These are phyloP conservation scores for Xestia c-nigrum DNA, from an alignment of 2,888 invertebrate genomes.

Conservation along the genomic window DNA sequence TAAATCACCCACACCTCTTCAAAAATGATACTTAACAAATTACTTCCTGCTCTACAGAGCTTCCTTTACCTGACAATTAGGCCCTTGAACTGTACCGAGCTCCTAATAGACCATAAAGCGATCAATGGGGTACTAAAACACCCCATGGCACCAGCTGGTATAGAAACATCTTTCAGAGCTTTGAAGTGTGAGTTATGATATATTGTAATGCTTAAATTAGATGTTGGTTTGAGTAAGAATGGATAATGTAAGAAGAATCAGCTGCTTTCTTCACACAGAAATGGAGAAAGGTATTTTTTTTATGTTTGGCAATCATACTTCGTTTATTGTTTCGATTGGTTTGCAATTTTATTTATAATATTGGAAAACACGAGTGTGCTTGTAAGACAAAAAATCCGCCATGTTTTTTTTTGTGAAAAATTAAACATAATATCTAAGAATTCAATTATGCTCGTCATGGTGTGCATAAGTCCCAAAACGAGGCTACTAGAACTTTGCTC, in stretches of 20 bases:
- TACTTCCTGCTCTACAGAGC: conserved; percentile 71
- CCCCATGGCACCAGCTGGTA: conserved; percentile 72
- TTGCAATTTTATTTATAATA: not conserved
- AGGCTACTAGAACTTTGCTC: not conserved
- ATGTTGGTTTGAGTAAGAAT: not conserved
- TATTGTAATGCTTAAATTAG: conserved; percentile 6
- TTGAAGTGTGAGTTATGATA: conserved; percentile 27
- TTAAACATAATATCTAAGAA: not conserved
- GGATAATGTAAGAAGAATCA: not conserved
- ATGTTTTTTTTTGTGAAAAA: not conserved
- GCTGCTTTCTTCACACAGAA: conserved; percentile 1
- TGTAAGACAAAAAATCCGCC: not conserved
- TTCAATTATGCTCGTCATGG: too few relatives aligned
- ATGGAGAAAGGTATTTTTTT: not conserved
- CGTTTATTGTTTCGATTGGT: too few relatives aligned
- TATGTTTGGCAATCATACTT: not conserved
- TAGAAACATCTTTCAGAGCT: conserved; percentile 68
- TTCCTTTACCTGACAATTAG: conserved; percentile 73
- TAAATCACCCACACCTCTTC: conserved; percentile 54
- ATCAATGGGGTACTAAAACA: conserved; percentile 65
- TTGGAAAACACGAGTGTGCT: not conserved
- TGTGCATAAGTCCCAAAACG: not conserved
- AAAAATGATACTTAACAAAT: conserved; percentile 68
- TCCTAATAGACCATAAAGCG: conserved; percentile 70
- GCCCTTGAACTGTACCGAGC: conserved; percentile 64